These are phyloP conservation scores for Diadema setosum DNA, from an alignment of 35 echinoderm and acorn worm genomes.

Conservation along the genomic window DNA sequence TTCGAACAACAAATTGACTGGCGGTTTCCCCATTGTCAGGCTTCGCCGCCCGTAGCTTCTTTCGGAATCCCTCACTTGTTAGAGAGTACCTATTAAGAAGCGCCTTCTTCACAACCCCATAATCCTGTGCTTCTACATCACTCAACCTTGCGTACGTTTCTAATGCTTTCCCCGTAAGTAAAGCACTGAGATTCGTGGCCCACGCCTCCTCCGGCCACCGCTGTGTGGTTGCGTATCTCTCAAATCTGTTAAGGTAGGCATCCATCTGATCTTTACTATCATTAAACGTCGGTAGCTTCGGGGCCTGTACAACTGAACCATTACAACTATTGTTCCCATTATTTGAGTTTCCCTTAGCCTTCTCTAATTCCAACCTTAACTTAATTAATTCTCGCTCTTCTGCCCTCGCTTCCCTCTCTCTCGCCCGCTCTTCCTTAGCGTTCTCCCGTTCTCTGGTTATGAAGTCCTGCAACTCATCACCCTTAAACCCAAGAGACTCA, in stretches of 20 bases:
- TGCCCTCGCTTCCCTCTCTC: too few relatives aligned
- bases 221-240: conserved; percentile 31
- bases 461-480: too few relatives aligned
- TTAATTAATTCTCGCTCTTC: too few relatives aligned
- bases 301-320: too few relatives aligned
- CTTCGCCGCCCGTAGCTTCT: not conserved
- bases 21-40: conserved; percentile 20
- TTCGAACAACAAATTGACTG: conserved; percentile 17
- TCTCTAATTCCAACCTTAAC: too few relatives aligned
- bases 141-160: conserved; percentile 23
- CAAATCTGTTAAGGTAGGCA: conserved; percentile 65
- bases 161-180: conserved; percentile 57
- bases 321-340: too few relatives aligned
- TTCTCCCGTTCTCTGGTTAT: too few relatives aligned
- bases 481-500: too few relatives aligned
- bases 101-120: conserved; percentile 48
- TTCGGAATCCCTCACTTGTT: conserved; percentile 17
- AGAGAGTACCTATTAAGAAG: conserved; percentile 52
- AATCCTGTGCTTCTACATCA: conserved; percentile 34
- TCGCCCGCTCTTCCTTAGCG: too few relatives aligned
- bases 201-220: conserved; percentile 40
- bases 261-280: conserved; percentile 73
- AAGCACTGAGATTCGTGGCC: conserved; percentile 38
- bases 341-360: too few relatives aligned
- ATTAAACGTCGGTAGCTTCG: conserved; percentile 41